Base-by-base conservation (phyloP, 1,140 invertebrate species). In the Plectus sambesii region DNA sequence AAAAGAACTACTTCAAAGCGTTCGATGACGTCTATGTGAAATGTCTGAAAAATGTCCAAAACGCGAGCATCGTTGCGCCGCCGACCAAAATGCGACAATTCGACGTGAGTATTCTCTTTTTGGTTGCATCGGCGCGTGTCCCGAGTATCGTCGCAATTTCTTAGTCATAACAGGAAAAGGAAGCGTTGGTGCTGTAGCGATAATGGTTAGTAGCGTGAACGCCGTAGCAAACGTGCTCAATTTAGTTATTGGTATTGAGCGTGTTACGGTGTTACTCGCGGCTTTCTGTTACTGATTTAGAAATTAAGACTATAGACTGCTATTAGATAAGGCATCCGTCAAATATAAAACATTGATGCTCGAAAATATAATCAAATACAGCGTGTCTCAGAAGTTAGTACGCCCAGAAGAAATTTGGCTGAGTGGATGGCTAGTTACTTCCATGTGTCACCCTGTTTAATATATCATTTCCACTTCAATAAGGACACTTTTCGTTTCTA, bases 1-100 rank as follows among this genome's bases (percentile, higher is more conserved):
- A 37, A 63, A 75, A 22, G 69, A 76, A 43, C 86, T 52, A 74
- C 81, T 70, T 75, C 82, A 50, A 60, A 72, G 39, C 74, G 84
- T 33, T 73, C 92, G 25, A 74, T 74, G 46, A 66, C 72, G 38
- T 81, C 81, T 54, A 86, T 87, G 69, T 43, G 1, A 51, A 46
- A 62, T 65, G 79, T 79, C 63, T 76, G 77, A 65, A 72, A 76
- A 48, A 81, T 44, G 39, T 22, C 24, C 45, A 47, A 40, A 9
- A 19, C 9, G 33, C 30, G n/a, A 39, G 52, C 37, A 41, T 85
- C 70, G 77, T 79, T 45, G 81, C 80, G 64, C 75, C 84, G 61
- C 83, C 84, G 9, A 33, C 12, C 12, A 17, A 12, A 12, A 33
- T 33, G 30, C 30, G 30, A 33, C 12, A 33, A 12, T 33, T 33